phyloP scores from a whole-genome alignment of 2,797 vertebrate genomes.

The Borostomias antarcticus region DNA sequence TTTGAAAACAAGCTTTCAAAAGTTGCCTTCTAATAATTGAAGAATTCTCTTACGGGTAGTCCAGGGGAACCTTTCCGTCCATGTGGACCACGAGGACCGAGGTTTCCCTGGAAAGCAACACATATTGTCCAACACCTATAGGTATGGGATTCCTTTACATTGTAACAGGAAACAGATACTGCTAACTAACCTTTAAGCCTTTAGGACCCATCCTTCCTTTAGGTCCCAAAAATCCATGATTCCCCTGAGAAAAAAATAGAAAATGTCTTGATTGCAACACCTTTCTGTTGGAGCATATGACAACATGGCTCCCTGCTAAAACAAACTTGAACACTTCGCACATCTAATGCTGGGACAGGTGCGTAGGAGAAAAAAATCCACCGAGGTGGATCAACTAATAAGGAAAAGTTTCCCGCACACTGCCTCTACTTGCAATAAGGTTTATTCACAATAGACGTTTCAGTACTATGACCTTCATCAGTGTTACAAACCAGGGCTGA shows the following conservation, averaged over 20 bases:
- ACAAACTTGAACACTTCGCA: too few relatives aligned
- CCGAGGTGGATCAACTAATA: too few relatives aligned
- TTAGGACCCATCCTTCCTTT: slow-evolving; percentile 65
- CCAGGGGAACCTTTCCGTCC: slow-evolving; percentile 65
- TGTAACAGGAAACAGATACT: neutral
- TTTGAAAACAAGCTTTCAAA: neutral
- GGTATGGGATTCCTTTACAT: neutral
- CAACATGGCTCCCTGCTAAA: too few relatives aligned
- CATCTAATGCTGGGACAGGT: too few relatives aligned
- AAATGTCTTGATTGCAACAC: neutral
- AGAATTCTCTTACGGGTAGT: slow-evolving; percentile 57
- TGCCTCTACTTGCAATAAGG: too few relatives aligned
- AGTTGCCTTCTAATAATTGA: slow-evolving; percentile 10
- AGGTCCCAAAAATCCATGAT: slow-evolving; percentile 59
- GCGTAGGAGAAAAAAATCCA: too few relatives aligned
- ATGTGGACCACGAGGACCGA: slow-evolving; percentile 64
- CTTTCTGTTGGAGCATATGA: too few relatives aligned
- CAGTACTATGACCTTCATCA: too few relatives aligned
- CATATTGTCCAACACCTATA: neutral
- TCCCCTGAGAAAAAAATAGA: slow-evolving; percentile 60
- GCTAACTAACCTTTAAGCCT: slow-evolving; percentile 63
- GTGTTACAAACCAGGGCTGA: too few relatives aligned
- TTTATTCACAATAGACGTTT: too few relatives aligned
- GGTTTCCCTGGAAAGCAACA: slow-evolving; percentile 62
- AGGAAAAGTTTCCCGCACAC: too few relatives aligned